A percentile compares a stretch with the other conserved stretches of the same genome.
These are phyloP conservation scores for Talpa occidentalis DNA, from an alignment of 2,113 vertebrate species.

Conservation along the genomic window DNA sequence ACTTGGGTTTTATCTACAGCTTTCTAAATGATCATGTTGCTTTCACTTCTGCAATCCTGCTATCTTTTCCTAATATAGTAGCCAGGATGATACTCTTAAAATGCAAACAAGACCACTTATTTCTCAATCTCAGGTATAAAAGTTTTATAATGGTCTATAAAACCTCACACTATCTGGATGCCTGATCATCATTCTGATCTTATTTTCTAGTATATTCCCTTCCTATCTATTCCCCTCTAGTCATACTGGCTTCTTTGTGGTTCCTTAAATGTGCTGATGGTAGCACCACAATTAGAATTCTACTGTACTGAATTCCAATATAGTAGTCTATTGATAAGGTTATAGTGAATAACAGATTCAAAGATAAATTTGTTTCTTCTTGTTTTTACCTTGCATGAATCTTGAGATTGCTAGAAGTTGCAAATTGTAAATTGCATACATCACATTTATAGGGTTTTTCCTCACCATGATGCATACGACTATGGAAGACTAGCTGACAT, in stretches of 20 bases:
- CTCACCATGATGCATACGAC: constrained; percentile 95
- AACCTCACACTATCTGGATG: neutral
- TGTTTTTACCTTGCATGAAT: constrained; percentile 91
- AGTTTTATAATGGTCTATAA: constrained; percentile 17
- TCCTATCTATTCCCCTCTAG: neutral
- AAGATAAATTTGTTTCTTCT: neutral
- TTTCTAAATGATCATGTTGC: neutral
- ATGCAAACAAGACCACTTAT: neutral
- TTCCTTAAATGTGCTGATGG: neutral
- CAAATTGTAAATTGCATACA: constrained; percentile 92
- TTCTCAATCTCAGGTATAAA: constrained; percentile 8
- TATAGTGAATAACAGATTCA: neutral
- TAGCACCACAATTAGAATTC: constrained; percentile 5
- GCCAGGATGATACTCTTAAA: neutral
- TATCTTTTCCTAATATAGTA: constrained; percentile 13
- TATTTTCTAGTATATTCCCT: neutral
- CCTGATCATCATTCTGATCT: neutral
- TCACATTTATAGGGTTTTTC: constrained; percentile 95
- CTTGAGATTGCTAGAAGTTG: constrained; percentile 95
- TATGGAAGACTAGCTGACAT: constrained; percentile 95
- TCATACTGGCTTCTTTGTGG: neutral
- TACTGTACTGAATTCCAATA: constrained; percentile 11
- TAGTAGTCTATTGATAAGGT: neutral
- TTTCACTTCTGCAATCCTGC: neutral
- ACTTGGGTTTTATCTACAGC: neutral